Percentiles rank a stretch among this genome's conserved stretches.
Evolutionary conservation across 1,140 invertebrate genomes (phyloP).

Genomic region (Trinorchestia longiramus): DNA sequence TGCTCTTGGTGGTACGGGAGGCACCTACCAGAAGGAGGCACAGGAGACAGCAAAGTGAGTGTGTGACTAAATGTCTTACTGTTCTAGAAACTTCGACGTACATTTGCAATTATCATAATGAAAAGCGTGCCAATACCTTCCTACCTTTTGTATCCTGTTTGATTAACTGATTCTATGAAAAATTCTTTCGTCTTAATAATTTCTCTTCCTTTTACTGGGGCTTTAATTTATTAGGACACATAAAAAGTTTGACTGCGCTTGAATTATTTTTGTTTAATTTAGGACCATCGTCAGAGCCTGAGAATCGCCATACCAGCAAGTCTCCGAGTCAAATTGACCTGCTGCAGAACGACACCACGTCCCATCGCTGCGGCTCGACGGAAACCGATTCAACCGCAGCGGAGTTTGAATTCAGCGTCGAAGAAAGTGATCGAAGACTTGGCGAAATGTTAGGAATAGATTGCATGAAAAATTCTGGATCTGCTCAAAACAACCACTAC

Average conservation of each 20-base stretch:
- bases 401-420: not conserved
- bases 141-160: too few species aligned
- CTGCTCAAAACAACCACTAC: not conserved
- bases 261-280: not conserved
- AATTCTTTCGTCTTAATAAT: too few species aligned
- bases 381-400: not conserved
- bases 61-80: too few species aligned
- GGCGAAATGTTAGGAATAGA: slow-evolving; percentile 17
- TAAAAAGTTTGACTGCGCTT: too few species aligned
- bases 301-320: not conserved
- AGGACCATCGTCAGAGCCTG: not conserved
- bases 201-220: too few species aligned
- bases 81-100: too few species aligned
- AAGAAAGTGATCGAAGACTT: not conserved
- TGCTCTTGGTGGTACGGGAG: not conserved
- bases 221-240: too few species aligned
- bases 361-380: not conserved
- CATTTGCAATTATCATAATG: too few species aligned
- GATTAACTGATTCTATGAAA: too few species aligned
- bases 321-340: not conserved
- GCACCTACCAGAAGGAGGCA: not conserved
- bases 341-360: not conserved
- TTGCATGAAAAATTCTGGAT: not conserved
- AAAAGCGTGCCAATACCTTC: too few species aligned
- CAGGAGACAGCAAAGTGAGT: not conserved